Conservation (phyloP, 2,797 vertebrate species). For the Thripadectes ignobilis region DNA sequence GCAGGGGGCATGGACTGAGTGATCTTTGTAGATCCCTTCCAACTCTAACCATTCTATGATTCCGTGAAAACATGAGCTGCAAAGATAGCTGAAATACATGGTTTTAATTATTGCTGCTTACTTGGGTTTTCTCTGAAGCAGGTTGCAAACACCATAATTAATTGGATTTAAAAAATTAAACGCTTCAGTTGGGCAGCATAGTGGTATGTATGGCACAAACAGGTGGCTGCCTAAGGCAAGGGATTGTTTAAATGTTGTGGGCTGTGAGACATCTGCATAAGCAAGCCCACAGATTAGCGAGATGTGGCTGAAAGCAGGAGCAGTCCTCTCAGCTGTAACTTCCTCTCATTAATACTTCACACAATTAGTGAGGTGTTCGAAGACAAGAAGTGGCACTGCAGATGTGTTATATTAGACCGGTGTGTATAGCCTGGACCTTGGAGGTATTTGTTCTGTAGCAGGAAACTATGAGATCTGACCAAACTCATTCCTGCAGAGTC, state of each 20-base stretch:
- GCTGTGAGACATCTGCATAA: not conserved
- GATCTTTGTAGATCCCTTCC: not conserved
- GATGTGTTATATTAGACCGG: not conserved
- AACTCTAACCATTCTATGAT: not conserved
- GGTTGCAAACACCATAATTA: constrained; percentile 3
- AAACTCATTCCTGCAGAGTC: not conserved
- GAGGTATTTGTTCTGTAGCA: not conserved
- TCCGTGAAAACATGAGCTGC: not conserved
- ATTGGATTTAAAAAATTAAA: constrained; percentile 13
- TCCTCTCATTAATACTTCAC: not conserved
- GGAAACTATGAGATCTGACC: not conserved
- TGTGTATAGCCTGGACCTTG: not conserved
- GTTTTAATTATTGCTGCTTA: not conserved
- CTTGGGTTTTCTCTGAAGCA: not conserved
- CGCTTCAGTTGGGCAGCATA: not conserved
- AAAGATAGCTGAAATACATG: not conserved
- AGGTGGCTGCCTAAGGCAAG: constrained; percentile 5
- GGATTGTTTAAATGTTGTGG: not conserved
- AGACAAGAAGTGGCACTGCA: not conserved
- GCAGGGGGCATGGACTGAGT: not conserved
- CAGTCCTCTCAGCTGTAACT: not conserved
- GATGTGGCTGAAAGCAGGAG: not conserved
- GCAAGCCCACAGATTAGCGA: not conserved
- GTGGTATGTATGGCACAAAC: not conserved
- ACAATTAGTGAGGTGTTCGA: not conserved